phyloP scores from a whole-genome alignment of 2,797 vertebrate genomes.

The Sebastes cheni region DNA sequence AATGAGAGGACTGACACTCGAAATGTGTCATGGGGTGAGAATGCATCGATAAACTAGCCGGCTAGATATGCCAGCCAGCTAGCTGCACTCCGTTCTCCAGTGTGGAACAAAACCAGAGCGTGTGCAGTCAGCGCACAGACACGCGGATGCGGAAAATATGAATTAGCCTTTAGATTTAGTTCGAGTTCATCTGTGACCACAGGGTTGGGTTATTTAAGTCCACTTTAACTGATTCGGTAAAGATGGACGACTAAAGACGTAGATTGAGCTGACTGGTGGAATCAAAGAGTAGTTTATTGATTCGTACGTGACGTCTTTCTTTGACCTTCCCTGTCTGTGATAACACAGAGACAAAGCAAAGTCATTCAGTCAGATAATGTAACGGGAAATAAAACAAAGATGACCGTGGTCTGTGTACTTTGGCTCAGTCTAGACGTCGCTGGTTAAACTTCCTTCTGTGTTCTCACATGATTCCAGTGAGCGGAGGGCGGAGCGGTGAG shows the following conservation, averaged over 20 bases:
- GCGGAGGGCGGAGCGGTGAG: no score
- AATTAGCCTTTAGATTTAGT: no score
- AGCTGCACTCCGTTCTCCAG: no score
- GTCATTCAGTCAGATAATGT: neutral
- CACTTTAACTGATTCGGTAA: neutral
- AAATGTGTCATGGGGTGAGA: no score
- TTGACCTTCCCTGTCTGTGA: conserved; percentile 52
- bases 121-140: neutral
- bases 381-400: conserved; percentile 14
- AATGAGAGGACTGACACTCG: no score
- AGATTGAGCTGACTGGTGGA: neutral
- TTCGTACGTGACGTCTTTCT: neutral
- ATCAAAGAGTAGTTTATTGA: conserved; percentile 1
- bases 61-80: no score
- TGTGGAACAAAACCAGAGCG: no score
- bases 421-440: conserved; percentile 29
- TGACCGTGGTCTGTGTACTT: conserved; percentile 44
- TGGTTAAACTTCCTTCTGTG: conserved; percentile 32
- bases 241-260: neutral
- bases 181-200: neutral
- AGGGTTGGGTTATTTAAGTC: neutral
- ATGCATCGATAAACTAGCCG: no score
- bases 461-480: conserved; percentile 50
- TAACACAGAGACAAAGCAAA: conserved; percentile 52
- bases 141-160: no score